phyloP scores from a whole-genome alignment of 2,888 invertebrate genomes.

The Priocnemis perturbator region DNA sequence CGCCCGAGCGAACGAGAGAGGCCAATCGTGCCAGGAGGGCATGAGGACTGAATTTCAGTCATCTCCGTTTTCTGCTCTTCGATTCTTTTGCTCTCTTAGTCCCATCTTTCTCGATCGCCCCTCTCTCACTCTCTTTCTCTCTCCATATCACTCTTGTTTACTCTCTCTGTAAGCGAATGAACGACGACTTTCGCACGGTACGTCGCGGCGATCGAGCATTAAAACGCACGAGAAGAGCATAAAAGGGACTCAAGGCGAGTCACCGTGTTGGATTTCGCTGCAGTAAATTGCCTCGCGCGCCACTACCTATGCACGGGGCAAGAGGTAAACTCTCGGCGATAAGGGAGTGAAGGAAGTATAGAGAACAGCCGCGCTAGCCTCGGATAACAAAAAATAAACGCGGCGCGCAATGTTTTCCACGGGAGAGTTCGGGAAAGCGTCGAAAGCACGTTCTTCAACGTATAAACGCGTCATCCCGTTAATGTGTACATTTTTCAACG shows the following conservation, averaged over 20 bases:
- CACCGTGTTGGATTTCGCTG: constrained; percentile 29
- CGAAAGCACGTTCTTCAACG: no score
- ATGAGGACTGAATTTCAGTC: neutral
- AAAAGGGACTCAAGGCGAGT: constrained; percentile 8
- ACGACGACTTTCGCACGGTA: neutral
- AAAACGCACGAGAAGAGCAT: constrained; percentile 19
- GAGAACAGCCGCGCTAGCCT: neutral
- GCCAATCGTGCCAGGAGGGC: neutral
- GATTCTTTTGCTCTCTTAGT: no score
- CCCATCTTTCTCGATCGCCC: no score
- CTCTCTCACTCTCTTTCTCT: no score
- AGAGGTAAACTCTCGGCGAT: no score
- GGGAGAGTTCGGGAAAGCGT: no score
- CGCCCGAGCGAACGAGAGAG: constrained; percentile 15
- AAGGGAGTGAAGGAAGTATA: neutral
- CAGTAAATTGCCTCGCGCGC: constrained; percentile 25
- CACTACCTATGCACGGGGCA: neutral
- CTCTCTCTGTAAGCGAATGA: no score
- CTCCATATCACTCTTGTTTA: no score
- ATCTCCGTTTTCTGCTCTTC: no score
- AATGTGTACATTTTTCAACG: no score
- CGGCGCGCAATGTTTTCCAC: neutral
- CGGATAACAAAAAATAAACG: neutral
- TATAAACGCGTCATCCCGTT: no score
- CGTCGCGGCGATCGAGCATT: constrained; percentile 12